Conservation (phyloP, 2,888 invertebrate species). For the Eristalis arbustorum region DNA sequence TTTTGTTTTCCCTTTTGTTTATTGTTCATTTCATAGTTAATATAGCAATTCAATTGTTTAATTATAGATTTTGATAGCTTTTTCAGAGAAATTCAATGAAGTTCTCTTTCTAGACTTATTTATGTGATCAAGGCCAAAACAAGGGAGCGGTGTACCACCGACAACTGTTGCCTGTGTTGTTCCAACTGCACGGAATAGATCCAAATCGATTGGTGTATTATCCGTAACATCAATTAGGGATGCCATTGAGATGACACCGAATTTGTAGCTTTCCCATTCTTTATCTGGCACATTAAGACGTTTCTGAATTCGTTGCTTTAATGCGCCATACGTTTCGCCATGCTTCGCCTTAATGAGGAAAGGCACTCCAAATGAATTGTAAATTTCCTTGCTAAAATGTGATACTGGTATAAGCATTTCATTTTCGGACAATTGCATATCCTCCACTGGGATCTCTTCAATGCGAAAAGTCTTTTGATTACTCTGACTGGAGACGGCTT, state of each 20-base stretch:
- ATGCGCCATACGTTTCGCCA: slow-evolving; percentile 91
- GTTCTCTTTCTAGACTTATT: slow-evolving; percentile 98
- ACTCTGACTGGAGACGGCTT: slow-evolving; percentile 78
- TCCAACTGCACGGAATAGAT: slow-evolving; percentile 73
- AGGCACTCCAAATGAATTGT: slow-evolving; percentile 95
- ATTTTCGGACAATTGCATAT: slow-evolving; percentile 88
- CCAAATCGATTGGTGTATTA: slow-evolving; percentile 77
- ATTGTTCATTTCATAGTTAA: slow-evolving; percentile 48
- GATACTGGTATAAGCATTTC: slow-evolving; percentile 97
- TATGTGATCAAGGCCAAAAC: slow-evolving; percentile 98
- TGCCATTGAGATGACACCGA: slow-evolving; percentile 93
- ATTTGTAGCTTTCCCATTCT: slow-evolving; percentile 98
- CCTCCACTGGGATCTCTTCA: slow-evolving; percentile 97
- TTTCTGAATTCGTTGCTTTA: slow-evolving; percentile 94
- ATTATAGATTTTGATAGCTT: slow-evolving; percentile 99
- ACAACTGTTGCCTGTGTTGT: slow-evolving; percentile 71
- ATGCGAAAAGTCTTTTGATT: slow-evolving; percentile 87
- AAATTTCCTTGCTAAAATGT: slow-evolving; percentile 97
- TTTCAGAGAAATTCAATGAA: slow-evolving; percentile 97
- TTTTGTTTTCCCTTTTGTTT: slow-evolving; percentile 15
- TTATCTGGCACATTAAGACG: slow-evolving; percentile 96
- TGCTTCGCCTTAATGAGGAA: slow-evolving; percentile 94
- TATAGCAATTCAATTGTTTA: slow-evolving; percentile 80
- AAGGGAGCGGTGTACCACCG: slow-evolving; percentile 87
- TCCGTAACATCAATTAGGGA: slow-evolving; percentile 92